phyloP scores from a whole-genome alignment of 2,797 vertebrate genomes.

The Coendou prehensilis region DNA sequence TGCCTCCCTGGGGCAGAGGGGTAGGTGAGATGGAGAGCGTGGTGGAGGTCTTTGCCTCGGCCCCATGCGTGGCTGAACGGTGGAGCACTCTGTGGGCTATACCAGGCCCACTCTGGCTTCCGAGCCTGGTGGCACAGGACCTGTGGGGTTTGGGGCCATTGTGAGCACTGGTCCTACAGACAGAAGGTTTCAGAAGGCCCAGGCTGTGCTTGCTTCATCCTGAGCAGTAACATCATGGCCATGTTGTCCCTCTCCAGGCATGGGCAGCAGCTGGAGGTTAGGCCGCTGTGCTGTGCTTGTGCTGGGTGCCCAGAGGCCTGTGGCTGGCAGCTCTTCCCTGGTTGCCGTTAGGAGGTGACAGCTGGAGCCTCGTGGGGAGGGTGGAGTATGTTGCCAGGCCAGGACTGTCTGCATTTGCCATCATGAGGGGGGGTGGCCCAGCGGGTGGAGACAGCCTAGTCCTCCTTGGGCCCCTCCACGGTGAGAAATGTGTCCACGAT shows the following conservation, averaged over 20 bases:
- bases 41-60: neutral
- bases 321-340: neutral
- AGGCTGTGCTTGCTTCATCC: neutral
- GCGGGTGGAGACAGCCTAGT: slow-evolving; percentile 83
- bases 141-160: neutral
- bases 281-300: slow-evolving; percentile 79
- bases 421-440: neutral
- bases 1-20: neutral
- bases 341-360: neutral
- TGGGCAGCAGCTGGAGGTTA: slow-evolving; percentile 54
- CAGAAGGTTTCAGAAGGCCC: slow-evolving; percentile 36
- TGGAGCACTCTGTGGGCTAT: neutral
- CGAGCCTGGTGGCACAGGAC: neutral
- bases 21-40: neutral
- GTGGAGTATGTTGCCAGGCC: neutral
- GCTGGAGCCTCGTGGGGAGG: neutral
- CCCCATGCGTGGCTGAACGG: neutral
- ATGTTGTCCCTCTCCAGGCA: neutral
- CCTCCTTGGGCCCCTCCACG: slow-evolving; percentile 93
- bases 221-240: neutral
- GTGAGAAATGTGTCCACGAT: slow-evolving; percentile 91
- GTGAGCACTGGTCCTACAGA: neutral
- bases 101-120: neutral
- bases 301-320: neutral
- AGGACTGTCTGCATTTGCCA: neutral